These are phyloP conservation scores for Sminthurinus aureus DNA, from an alignment of 2,888 invertebrate genomes.

Conservation along the genomic window DNA sequence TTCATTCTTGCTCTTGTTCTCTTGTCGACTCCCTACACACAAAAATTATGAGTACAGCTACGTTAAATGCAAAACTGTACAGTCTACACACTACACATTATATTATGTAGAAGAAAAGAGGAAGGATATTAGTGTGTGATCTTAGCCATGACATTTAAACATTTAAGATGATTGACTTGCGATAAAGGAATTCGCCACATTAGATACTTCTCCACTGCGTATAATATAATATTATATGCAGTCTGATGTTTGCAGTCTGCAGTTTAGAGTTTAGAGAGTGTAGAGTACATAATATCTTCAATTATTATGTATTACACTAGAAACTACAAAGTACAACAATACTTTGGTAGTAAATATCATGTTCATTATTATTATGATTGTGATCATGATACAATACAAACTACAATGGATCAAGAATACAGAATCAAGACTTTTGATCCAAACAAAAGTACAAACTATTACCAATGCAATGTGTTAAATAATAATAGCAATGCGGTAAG, in stretches of 20 bases:
- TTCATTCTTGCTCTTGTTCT: not conserved
- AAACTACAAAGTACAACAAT: too few relatives aligned
- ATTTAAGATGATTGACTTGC: constrained; percentile 33
- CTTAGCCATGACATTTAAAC: constrained; percentile 36
- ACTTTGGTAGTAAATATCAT: too few relatives aligned
- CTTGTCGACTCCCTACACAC: not conserved
- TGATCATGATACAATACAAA: not conserved
- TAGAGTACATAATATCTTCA: not conserved
- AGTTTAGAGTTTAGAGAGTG: not conserved
- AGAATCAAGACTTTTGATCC: too few relatives aligned
- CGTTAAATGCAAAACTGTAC: not conserved
- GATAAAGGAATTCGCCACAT: constrained; percentile 12
- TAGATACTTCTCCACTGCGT: not conserved
- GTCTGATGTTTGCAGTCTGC: not conserved
- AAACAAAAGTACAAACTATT: too few relatives aligned
- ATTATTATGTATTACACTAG: too few relatives aligned
- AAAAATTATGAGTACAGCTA: not conserved
- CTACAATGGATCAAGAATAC: not conserved
- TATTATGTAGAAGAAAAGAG: not conserved
- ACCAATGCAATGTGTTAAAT: too few relatives aligned
- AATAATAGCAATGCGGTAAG: not conserved
- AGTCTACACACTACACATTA: not conserved
- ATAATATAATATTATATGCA: too few relatives aligned
- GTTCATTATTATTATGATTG: too few relatives aligned
- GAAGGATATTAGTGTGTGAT: constrained; percentile 12